Evolutionary conservation across 2,113 vertebrate genomes (phyloP).

Genomic region (Sterrhoptilus dennistouni): DNA sequence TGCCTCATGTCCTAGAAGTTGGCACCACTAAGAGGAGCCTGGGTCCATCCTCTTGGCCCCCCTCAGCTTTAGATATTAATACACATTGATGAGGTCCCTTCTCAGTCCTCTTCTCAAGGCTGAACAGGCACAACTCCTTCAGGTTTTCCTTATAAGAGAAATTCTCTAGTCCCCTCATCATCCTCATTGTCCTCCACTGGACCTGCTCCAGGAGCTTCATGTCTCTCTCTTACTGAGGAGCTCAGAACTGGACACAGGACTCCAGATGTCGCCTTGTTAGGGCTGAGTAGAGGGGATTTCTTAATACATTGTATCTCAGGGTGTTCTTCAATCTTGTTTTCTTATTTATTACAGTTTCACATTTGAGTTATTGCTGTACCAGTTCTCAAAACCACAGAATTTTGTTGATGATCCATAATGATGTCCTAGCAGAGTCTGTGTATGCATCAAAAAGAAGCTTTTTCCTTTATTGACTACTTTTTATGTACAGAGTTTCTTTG

Average conservation of each 20-base stretch:
- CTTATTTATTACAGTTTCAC: neutral
- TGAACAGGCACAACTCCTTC: neutral
- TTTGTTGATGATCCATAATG: neutral
- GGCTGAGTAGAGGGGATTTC: neutral
- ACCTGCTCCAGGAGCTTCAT: neutral
- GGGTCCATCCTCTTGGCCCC: neutral
- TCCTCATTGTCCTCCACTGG: too few relatives aligned
- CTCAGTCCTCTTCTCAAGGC: neutral
- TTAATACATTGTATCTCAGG: rapidly evolving
- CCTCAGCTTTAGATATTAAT: neutral
- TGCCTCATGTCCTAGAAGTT: too few relatives aligned
- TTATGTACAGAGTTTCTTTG: neutral
- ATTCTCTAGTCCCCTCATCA: neutral
- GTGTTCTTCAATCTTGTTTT: neutral
- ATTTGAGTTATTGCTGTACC: neutral
- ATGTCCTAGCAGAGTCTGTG: neutral
- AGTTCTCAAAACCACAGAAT: neutral
- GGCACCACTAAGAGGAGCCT: too few relatives aligned
- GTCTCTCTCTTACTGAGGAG: neutral
- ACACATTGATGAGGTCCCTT: neutral
- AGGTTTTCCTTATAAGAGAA: neutral
- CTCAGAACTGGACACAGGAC: too few relatives aligned
- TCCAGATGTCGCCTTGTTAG: neutral
- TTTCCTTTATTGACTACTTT: neutral
- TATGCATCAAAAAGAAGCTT: neutral